Percentiles rank a stretch among this genome's conserved stretches.
Conservation (phyloP, 2,113 vertebrate species). For the Natator depressus region DNA sequence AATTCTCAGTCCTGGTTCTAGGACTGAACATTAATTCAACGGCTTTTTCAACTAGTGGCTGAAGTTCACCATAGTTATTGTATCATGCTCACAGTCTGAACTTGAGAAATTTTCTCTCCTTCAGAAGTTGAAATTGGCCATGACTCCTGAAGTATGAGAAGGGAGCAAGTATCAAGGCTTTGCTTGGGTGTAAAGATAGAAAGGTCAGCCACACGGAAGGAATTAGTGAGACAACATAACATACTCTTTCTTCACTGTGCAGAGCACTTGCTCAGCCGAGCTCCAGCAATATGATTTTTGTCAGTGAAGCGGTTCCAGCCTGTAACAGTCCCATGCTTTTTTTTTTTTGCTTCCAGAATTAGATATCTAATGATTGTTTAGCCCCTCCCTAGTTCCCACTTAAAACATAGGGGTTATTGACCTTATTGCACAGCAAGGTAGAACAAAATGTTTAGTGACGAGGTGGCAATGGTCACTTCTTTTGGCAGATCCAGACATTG, state of each 20-base stretch:
- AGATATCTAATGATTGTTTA: background rate
- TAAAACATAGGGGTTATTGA: accelerated
- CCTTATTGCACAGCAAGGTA: background rate
- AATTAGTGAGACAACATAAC: background rate
- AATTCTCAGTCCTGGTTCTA: background rate
- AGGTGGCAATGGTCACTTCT: accelerated
- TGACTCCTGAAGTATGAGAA: background rate
- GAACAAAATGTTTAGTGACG: background rate
- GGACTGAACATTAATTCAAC: too few relatives aligned
- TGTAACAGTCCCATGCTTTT: background rate
- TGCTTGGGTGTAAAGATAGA: too few relatives aligned
- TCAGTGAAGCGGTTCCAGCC: background rate
- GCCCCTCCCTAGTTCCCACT: accelerated
- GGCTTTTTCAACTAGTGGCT: background rate
- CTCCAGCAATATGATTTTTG: background rate
- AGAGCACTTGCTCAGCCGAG: background rate
- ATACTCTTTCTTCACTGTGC: background rate
- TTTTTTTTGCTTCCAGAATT: background rate
- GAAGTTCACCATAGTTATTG: background rate
- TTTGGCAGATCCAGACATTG: background rate
- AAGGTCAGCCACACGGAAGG: too few relatives aligned
- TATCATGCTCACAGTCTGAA: background rate
- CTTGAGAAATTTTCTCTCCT: background rate
- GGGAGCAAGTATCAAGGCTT: background rate
- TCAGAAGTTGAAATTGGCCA: background rate